phyloP scores from a whole-genome alignment of 2,113 vertebrate species.

The Anhinga anhinga region DNA sequence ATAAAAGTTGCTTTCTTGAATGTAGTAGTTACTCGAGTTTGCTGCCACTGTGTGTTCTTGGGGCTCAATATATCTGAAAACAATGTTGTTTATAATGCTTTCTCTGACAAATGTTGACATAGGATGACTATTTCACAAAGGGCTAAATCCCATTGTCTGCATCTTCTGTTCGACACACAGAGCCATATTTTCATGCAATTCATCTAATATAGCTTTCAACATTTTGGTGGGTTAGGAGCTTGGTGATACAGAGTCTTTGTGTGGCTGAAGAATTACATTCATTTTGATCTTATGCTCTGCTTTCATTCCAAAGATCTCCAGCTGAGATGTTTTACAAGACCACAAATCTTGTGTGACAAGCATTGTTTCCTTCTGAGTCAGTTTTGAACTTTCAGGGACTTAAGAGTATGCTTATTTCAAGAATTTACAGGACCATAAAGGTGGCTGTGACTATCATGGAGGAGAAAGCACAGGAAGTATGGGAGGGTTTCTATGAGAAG shows the following conservation, averaged over 20 bases:
- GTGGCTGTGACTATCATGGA: neutral
- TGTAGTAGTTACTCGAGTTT: neutral
- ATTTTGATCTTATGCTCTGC: neutral
- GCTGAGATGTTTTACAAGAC: neutral
- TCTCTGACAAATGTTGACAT: neutral
- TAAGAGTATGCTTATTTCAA: neutral
- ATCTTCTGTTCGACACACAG: neutral
- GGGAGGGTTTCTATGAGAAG: neutral
- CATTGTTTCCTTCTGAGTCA: neutral
- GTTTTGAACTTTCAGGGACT: neutral
- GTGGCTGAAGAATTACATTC: neutral
- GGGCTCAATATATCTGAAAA: neutral
- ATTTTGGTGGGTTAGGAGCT: neutral
- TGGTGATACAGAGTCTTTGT: neutral
- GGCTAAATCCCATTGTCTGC: neutral
- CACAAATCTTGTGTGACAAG: neutral
- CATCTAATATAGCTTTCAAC: neutral
- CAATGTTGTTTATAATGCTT: neutral
- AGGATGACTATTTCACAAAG: neutral
- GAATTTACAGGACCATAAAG: neutral
- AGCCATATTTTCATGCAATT: neutral
- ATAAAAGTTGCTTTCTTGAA: neutral
- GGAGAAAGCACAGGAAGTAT: neutral
- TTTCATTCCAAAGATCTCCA: neutral
- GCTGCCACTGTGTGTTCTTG: neutral